A percentile compares a stretch with the other conserved stretches of the same genome.
phyloP scores from a whole-genome alignment of 2,888 invertebrate genomes.

The Actias luna region DNA sequence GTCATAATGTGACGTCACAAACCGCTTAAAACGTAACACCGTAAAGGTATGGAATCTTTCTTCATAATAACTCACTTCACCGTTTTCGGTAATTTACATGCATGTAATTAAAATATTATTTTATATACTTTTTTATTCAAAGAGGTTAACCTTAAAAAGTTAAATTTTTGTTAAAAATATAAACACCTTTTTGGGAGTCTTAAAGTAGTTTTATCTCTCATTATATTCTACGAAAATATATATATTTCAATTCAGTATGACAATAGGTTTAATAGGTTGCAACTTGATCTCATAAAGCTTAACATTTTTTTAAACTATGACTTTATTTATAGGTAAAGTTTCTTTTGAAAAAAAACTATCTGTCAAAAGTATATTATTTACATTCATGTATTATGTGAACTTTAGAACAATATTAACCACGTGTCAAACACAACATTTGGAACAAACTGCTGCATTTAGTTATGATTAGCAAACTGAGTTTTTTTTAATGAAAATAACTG shows the following conservation, averaged over 20 bases:
- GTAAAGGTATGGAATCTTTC: constrained; percentile 67
- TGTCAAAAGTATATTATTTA: too few relatives aligned
- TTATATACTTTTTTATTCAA: constrained; percentile 9
- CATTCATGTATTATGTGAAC: background rate
- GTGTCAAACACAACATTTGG: background rate
- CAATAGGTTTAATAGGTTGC: constrained; percentile 29
- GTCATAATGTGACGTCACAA: constrained; percentile 34
- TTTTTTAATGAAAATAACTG: background rate
- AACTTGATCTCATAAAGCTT: background rate
- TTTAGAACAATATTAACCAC: background rate
- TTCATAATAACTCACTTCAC: constrained; percentile 27
- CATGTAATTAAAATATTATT: constrained; percentile 14
- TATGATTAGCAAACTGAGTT: too few relatives aligned
- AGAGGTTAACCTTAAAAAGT: constrained; percentile 27
- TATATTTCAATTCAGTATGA: constrained; percentile 46
- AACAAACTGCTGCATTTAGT: background rate
- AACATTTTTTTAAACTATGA: background rate
- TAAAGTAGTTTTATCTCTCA: constrained; percentile 51
- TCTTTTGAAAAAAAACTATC: background rate
- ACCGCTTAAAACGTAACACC: constrained; percentile 49
- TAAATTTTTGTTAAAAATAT: constrained; percentile 62
- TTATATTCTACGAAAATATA: constrained; percentile 38
- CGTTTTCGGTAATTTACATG: background rate
- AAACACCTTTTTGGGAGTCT: constrained; percentile 48
- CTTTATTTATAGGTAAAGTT: too few relatives aligned